Evolutionary conservation across 1,140 invertebrate species (phyloP).

Genomic region (Zaprionus africanus): DNA sequence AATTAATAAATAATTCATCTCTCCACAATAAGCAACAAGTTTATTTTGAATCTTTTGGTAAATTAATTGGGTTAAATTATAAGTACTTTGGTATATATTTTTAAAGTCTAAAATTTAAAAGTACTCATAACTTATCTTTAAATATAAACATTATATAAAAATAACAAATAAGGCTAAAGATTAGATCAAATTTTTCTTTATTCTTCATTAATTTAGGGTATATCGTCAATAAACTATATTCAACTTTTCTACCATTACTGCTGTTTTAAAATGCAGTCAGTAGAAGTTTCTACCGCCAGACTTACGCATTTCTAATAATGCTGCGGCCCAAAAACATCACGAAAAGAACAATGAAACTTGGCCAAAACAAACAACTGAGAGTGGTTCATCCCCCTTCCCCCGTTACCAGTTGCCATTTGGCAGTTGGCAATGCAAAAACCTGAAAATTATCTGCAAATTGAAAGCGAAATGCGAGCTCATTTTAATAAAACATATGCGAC

Average conservation of each 20-base stretch:
- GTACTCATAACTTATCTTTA: too few relatives aligned
- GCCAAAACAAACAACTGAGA: slow-evolving; percentile 36
- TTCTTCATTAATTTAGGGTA: not conserved
- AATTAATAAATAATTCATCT: too few relatives aligned
- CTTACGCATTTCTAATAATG: slow-evolving; percentile 65
- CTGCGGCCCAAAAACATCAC: slow-evolving; percentile 39
- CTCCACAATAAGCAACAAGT: too few relatives aligned
- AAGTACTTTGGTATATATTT: too few relatives aligned
- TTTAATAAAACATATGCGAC: slow-evolving; percentile 81
- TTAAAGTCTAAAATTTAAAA: too few relatives aligned
- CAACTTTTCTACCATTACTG: not conserved
- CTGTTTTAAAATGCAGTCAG: not conserved
- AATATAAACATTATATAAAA: too few relatives aligned
- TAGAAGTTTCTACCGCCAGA: slow-evolving; percentile 29
- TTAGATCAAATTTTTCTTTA: too few relatives aligned
- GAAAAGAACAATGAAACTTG: slow-evolving; percentile 47
- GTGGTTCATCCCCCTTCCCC: slow-evolving; percentile 8
- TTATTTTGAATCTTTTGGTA: too few relatives aligned
- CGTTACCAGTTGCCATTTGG: slow-evolving; percentile 4
- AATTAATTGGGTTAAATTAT: too few relatives aligned
- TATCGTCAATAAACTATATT: not conserved
- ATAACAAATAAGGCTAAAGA: too few relatives aligned
- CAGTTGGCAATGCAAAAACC: slow-evolving; percentile 39
- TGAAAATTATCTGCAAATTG: slow-evolving; percentile 71
- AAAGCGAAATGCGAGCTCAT: slow-evolving; percentile 75